Evolutionary conservation across 2,888 invertebrate species (phyloP).

Genomic region (Eurois occulta): DNA sequence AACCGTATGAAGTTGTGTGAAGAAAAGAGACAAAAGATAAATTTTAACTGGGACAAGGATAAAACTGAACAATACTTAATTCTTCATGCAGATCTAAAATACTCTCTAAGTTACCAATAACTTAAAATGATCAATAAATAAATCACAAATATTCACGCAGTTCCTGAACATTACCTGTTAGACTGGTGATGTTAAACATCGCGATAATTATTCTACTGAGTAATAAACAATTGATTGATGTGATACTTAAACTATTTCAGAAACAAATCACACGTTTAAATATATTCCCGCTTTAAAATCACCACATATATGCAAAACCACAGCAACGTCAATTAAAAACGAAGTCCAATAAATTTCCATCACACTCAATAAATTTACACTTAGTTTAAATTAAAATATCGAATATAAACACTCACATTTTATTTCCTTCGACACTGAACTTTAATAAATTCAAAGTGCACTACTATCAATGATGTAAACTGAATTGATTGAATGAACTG

Average conservation of each 20-base stretch:
- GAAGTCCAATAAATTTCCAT: constrained; percentile 34
- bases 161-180: constrained; percentile 20
- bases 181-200: constrained; percentile 6
- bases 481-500: constrained; percentile 61
- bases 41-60: too few species aligned
- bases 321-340: constrained; percentile 25
- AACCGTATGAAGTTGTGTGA: not conserved
- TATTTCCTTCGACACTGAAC: constrained; percentile 53
- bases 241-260: not conserved
- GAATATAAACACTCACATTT: constrained; percentile 55
- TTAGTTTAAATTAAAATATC: constrained; percentile 60
- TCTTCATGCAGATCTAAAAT: constrained; percentile 17
- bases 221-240: constrained; percentile 29
- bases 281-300: constrained; percentile 11
- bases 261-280: constrained; percentile 18
- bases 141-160: not conserved
- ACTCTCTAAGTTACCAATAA: constrained; percentile 4
- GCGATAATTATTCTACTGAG: constrained; percentile 23
- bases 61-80: not conserved
- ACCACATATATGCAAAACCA: not conserved
- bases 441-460: constrained; percentile 59
- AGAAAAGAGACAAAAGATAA: not conserved
- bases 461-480: constrained; percentile 62
- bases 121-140: constrained; percentile 11
- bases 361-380: constrained; percentile 48